Evolutionary conservation across 1,140 invertebrate species (phyloP).

Genomic region (Leptinotarsa undecemlineata): DNA sequence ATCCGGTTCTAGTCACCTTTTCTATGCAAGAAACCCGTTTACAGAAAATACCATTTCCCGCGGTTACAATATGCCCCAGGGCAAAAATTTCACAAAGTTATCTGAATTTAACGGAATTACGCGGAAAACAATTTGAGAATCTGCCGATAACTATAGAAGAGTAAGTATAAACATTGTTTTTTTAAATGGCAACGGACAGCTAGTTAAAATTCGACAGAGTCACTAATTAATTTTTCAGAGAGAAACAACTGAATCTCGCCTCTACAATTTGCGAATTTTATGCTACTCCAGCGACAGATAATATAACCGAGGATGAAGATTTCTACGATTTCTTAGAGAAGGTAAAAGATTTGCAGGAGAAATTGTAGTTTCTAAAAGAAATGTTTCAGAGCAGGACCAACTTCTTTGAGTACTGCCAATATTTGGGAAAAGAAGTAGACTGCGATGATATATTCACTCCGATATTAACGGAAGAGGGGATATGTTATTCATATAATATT

Average conservation of each 20-base stretch:
- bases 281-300: constrained; percentile 52
- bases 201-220: constrained; percentile 35
- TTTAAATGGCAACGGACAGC: neutral
- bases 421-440: constrained; percentile 34
- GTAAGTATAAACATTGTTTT: neutral
- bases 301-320: constrained; percentile 35
- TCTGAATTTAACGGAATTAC: constrained; percentile 52
- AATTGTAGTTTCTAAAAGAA: neutral
- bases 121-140: constrained; percentile 54
- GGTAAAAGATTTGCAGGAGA: constrained; percentile 18
- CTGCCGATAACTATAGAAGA: neutral
- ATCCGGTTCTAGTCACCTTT: constrained; percentile 63
- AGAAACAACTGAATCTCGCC: constrained; percentile 12
- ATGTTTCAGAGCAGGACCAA: constrained; percentile 33
- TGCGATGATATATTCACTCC: constrained; percentile 62
- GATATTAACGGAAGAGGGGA: constrained; percentile 68
- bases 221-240: constrained; percentile 43
- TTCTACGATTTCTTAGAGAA: constrained; percentile 35
- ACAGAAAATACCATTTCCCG: constrained; percentile 62
- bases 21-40: constrained; percentile 58
- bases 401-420: constrained; percentile 35
- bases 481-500: constrained; percentile 71
- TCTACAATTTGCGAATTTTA: constrained; percentile 53
- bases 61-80: constrained; percentile 61
- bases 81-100: constrained; percentile 47